Evolutionary conservation across 2,888 invertebrate genomes (phyloP), one percentile per base, ranked within the genome.

Genomic region (Lasiommata megera): DNA sequence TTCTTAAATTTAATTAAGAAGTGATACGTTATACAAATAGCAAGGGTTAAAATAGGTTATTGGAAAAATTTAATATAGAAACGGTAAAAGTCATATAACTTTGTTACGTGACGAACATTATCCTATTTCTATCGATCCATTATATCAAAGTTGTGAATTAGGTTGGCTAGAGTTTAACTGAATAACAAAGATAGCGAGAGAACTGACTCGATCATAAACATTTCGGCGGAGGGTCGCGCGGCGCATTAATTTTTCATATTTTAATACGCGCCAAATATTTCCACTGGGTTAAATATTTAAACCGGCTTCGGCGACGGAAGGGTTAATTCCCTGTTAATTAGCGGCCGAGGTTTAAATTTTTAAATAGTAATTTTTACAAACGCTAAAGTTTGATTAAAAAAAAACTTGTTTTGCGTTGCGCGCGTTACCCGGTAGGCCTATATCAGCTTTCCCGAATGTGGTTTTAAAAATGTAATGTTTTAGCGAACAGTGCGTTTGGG

Each of bases 361-460:
- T 88, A 89, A 90, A 86, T 84, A 88, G 87, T 90, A 88, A 90
- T 91, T 91, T 91, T 91, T 91, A 88, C 89, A 88, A 89, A 90
- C 86, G 89, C 82, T 82, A 86, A 90, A 91, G 89, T 90, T 91
- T 84, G 88, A 91, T 90, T 91, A 89, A 90, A 90, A n/a, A n/a
- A 76, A 89, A 84, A 43, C 43, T 53, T 77, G 71, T 82, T 82
- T 14, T 9, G 83, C 82, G 83, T 79, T 82, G 79, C 76, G 67
- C 63, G 75, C 74, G 74, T 63, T 67, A 73, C 72, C 74, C 79
- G 77, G 78, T 91, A 91, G 91, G 90, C 91, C 90, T 88, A 90
- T 82, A 82, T 83, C 71, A 70, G 69, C 72, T 74, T 75, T 73
- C 76, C 71, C 66, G 77, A 79, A 87, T 83, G 81, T 77, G 84